Evolutionary conservation across 2,888 invertebrate species (phyloP).

Genomic region (Patella pellucida): DNA sequence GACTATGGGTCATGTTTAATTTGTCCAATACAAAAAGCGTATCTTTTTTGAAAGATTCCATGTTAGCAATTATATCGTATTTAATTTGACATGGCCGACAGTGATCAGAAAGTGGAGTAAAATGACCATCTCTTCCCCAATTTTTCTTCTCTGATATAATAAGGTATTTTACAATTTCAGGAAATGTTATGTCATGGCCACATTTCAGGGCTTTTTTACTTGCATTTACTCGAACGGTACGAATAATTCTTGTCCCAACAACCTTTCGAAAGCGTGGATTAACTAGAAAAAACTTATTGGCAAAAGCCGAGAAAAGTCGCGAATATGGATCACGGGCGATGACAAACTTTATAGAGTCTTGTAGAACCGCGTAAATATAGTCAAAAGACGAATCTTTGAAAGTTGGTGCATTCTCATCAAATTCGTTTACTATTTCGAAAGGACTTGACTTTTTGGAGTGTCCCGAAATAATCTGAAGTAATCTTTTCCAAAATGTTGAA

Average conservation of each 20-base stretch:
- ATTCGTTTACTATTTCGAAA: no score
- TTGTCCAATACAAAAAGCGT: background rate
- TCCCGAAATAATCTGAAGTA: background rate
- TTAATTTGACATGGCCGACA: background rate
- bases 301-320: background rate
- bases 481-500: background rate
- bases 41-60: background rate
- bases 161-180: background rate
- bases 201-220: background rate
- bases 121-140: background rate
- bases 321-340: constrained; percentile 3
- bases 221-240: background rate
- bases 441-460: no score
- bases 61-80: background rate
- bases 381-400: no score
- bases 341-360: background rate
- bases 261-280: no score
- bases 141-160: background rate
- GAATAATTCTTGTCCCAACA: background rate
- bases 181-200: background rate
- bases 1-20: background rate
- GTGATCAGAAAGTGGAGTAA: background rate
- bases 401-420: no score
- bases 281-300: background rate
- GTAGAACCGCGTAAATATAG: background rate